Percentiles rank a stretch among this genome's conserved stretches.
These are phyloP conservation scores for Drosophila helvetica DNA, from an alignment of 2,888 invertebrate species.

Conservation along the genomic window DNA sequence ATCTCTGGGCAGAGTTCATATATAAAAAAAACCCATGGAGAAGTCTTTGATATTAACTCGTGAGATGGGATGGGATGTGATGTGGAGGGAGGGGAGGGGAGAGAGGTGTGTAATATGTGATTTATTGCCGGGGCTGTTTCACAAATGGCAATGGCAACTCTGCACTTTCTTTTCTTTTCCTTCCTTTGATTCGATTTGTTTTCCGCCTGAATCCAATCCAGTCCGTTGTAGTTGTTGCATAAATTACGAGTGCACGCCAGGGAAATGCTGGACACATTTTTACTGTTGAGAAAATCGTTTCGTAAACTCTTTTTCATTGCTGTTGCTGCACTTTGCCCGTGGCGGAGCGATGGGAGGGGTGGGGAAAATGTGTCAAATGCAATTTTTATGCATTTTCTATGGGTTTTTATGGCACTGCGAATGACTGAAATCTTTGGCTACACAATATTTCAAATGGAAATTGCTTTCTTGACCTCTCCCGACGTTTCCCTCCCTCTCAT, in stretches of 20 bases:
- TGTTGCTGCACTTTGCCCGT: background rate
- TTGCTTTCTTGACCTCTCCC: background rate
- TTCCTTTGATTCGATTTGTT: constrained; percentile 8
- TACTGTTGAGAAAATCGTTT: constrained; percentile 30
- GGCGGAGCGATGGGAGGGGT: background rate
- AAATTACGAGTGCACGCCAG: constrained; percentile 14
- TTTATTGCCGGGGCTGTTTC: constrained; percentile 20
- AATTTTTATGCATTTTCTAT: constrained; percentile 8
- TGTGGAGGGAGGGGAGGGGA: too few species aligned
- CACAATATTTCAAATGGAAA: constrained; percentile 4
- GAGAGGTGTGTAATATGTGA: constrained; percentile 19
- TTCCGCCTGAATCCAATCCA: constrained; percentile 11
- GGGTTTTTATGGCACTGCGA: background rate
- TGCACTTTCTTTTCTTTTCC: constrained; percentile 32
- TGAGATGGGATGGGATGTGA: constrained; percentile 4
- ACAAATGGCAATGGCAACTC: constrained; percentile 29
- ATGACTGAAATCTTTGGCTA: background rate
- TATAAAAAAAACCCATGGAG: constrained; percentile 10
- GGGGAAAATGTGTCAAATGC: constrained; percentile 17
- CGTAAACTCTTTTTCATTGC: constrained; percentile 21
- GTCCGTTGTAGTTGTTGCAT: constrained; percentile 21
- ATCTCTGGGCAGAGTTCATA: constrained; percentile 12
- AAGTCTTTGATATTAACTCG: constrained; percentile 27
- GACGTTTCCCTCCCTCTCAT: background rate
- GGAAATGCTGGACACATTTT: constrained; percentile 29